These are phyloP conservation scores for Pantala flavescens DNA, from an alignment of 1,140 invertebrate species.

Conservation along the genomic window DNA sequence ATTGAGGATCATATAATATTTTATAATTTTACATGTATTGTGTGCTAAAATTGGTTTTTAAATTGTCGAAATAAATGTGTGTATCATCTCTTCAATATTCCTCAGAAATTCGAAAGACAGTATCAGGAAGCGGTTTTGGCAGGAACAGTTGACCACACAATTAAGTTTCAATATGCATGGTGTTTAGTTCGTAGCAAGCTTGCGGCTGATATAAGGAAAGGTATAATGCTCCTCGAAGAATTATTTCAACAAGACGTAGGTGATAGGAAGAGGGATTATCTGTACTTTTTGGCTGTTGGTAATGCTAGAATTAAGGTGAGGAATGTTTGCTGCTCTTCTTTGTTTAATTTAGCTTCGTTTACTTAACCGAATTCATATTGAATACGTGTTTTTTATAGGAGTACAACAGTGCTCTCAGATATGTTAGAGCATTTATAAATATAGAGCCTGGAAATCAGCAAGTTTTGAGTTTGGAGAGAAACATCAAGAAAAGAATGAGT, in stretches of 20 bases:
- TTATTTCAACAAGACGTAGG: slow-evolving; percentile 65
- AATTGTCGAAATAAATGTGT: not conserved
- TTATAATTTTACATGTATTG: not conserved
- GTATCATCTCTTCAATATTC: not conserved
- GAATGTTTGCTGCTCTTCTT: slow-evolving; percentile 13
- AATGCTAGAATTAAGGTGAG: slow-evolving; percentile 71
- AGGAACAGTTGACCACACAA: not conserved
- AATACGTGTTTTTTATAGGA: slow-evolving; percentile 35
- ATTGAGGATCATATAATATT: not conserved
- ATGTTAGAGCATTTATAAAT: slow-evolving; percentile 40
- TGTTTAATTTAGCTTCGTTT: not conserved
- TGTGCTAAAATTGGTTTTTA: not conserved
- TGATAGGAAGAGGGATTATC: slow-evolving; percentile 71
- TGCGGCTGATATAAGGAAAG: slow-evolving; percentile 79
- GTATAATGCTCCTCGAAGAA: slow-evolving; percentile 76
- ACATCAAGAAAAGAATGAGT: slow-evolving; percentile 45
- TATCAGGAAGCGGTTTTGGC: not conserved
- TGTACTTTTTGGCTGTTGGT: slow-evolving; percentile 89
- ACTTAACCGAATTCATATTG: not conserved
- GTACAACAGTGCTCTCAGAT: slow-evolving; percentile 43
- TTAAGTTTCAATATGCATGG: slow-evolving; percentile 92
- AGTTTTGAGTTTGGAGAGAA: slow-evolving; percentile 42
- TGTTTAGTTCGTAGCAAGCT: slow-evolving; percentile 83
- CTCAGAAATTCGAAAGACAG: slow-evolving; percentile 16
- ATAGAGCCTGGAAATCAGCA: slow-evolving; percentile 49